A percentile compares a stretch with the other conserved stretches of the same genome.
phyloP scores from a whole-genome alignment of 1,140 invertebrate genomes.

The Drosophila pruinosa region DNA sequence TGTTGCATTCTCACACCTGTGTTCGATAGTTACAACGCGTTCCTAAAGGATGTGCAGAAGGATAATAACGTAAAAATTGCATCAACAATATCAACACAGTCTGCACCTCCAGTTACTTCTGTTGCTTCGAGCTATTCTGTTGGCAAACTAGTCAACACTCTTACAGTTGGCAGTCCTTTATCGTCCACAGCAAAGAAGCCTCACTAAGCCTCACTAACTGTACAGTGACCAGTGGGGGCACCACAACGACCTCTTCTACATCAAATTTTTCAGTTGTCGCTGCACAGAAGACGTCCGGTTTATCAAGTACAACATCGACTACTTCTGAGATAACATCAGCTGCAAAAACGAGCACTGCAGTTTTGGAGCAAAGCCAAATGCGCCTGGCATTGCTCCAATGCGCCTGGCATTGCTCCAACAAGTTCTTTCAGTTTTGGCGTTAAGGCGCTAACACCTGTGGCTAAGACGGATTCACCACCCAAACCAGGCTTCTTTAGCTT shows the following conservation, averaged over 20 bases:
- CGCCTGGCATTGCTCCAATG: constrained; percentile 33
- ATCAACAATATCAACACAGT: background rate
- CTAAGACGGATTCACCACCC: background rate
- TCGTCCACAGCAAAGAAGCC: constrained; percentile 35
- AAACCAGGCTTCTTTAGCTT: constrained; percentile 52
- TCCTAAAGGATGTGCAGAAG: constrained; percentile 86
- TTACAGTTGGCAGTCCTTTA: no score
- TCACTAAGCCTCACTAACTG: no score
- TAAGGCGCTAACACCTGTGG: constrained; percentile 9
- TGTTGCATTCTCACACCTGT: constrained; percentile 94
- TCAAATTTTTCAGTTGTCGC: constrained; percentile 38
- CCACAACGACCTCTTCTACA: constrained; percentile 33
- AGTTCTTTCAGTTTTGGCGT: constrained; percentile 47
- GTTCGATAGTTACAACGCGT: constrained; percentile 94
- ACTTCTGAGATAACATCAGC: constrained; percentile 22
- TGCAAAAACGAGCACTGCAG: constrained; percentile 34
- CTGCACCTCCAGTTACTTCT: background rate
- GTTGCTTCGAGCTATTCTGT: constrained; percentile 33
- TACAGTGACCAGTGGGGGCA: constrained; percentile 57
- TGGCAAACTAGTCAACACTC: constrained; percentile 35
- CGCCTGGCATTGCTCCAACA: no score
- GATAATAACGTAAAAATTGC: constrained; percentile 31
- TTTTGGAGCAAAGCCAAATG: constrained; percentile 27
- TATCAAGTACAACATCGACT: background rate
- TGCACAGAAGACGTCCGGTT: background rate